Base-by-base conservation (phyloP, 2,888 invertebrate species). In the Rosalia funebris region DNA sequence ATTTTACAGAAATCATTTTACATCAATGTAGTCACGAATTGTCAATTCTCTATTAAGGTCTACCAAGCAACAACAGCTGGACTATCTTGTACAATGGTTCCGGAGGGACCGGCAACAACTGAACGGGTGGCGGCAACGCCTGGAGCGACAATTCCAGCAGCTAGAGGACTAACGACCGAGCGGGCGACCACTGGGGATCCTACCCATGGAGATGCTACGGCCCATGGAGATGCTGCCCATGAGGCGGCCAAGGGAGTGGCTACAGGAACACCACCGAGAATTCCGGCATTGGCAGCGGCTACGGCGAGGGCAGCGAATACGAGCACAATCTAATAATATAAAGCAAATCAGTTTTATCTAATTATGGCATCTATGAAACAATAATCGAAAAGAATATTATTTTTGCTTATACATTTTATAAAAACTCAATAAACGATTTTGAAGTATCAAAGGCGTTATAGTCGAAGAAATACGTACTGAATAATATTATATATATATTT, bases 281-380 rank as follows among this genome's bases (percentile, higher is more conserved):
- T 1, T 25, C 50, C 50, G 20, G 39, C 50, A 12, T 39, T 50
- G 31, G 11, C 31, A 3, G 50, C 14, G n/a, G 50, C 50, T 19
- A 50, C 39, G 5, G 31, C 50, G 1, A 50, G 25, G n/a, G 31
- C 50, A 10, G 37, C 25, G 16, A 39, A 31, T 16, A 50, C 50
- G 34, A 34, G 10, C 11, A 34, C 34, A 11, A 34, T 34, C 34
- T 34, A n/a, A n/a, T 5, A 25, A 25, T 25, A 25, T 25, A n/a
- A n/a, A n/a, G n/a, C n/a, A n/a, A n/a, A n/a, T n/a, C n/a, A n/a
- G n/a, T n/a, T n/a, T n/a, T n/a, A n/a, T n/a, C n/a, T n/a, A n/a
- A n/a, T n/a, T n/a, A n/a, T n/a, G n/a, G n/a, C n/a, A n/a, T n/a
- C n/a, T n/a, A n/a, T n/a, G n/a, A n/a, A n/a, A n/a, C n/a, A n/a